A percentile compares a stretch with the other conserved stretches of the same genome.
phyloP scores from a whole-genome alignment of 2,113 vertebrate genomes.

The Pelusios castaneus region DNA sequence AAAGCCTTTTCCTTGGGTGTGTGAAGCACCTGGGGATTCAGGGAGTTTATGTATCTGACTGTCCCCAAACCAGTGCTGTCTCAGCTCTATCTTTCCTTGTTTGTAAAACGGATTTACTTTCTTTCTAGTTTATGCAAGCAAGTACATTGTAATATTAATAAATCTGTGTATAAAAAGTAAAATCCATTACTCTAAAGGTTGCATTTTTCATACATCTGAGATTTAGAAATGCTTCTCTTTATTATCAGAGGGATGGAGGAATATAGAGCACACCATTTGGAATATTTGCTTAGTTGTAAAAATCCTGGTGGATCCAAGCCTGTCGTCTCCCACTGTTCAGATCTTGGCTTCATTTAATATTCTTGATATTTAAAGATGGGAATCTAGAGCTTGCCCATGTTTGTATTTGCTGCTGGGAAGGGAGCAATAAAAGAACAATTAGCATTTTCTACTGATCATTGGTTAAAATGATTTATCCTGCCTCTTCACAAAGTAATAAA shows the following conservation, averaged over 20 bases:
- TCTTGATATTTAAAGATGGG: slow-evolving; percentile 61
- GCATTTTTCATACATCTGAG: neutral
- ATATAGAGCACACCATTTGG: neutral
- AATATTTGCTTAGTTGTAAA: neutral
- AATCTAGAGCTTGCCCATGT: slow-evolving; percentile 18
- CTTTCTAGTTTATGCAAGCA: neutral
- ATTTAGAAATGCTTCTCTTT: neutral
- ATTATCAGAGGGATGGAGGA: neutral
- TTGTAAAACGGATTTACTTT: neutral
- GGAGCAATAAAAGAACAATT: slow-evolving; percentile 53
- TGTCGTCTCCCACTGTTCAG: neutral
- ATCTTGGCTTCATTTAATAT: neutral
- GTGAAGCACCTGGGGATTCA: neutral
- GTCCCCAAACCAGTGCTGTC: neutral
- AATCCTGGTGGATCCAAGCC: neutral
- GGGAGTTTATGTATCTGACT: neutral
- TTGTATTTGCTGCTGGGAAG: slow-evolving; percentile 63
- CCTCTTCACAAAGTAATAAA: slow-evolving; percentile 60
- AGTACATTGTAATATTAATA: neutral
- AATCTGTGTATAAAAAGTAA: neutral
- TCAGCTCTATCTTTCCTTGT: neutral
- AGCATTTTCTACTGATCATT: slow-evolving; percentile 59
- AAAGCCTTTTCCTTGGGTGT: neutral
- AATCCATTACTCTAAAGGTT: neutral
- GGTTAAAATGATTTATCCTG: slow-evolving; percentile 63